Base-by-base conservation (phyloP, 2,797 vertebrate species). In the Siniperca scherzeri region DNA sequence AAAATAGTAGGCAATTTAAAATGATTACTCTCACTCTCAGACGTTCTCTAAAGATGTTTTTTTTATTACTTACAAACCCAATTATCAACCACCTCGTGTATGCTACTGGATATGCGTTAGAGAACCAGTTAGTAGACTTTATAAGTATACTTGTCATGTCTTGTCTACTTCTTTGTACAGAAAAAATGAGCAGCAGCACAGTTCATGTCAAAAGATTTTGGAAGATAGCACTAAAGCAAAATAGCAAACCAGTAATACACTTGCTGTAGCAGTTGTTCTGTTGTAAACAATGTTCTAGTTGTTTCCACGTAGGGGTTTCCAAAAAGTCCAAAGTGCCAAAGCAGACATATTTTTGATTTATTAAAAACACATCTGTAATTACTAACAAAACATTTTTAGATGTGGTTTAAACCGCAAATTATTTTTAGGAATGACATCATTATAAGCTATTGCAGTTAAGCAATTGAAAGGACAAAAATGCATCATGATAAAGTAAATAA, bases 1-100 rank as follows among this genome's bases (percentile, higher is more conserved):
- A 89, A 89, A 91, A 88, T 86, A 88, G 89, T 71, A 80, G 55
- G 60, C 72, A 62, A 81, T 92, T 83, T 79, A 64, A 86, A 70
- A 70, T 76, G 68, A 91, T 88, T 90, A 82, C 79, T 78, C 19
- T 76, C 48, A 40, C 68, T 73, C 56, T 53, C 56, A 60, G 59
- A 77, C 60, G 71, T 81, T 52, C 59, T 48, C 22, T 84, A 36
- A 90, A 84, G 78, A 81, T 91, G 85, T 48, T 19, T 65, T 42
- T 77, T 86, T 87, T 80, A 82, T 87, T 87, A 80, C 69, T 25
- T 74, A 48, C 21, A 71, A 77, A 87, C 40, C 60, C 55, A 86
- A 48, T 86, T 67, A 77, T 86, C 50, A 80, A 70, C 55, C 56
- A 7, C 74, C 60, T 88, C 25, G 62, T 79, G 77, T 55, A 38